Evolutionary conservation across 2,888 invertebrate species (phyloP).

Genomic region (Diarsia brunnea): DNA sequence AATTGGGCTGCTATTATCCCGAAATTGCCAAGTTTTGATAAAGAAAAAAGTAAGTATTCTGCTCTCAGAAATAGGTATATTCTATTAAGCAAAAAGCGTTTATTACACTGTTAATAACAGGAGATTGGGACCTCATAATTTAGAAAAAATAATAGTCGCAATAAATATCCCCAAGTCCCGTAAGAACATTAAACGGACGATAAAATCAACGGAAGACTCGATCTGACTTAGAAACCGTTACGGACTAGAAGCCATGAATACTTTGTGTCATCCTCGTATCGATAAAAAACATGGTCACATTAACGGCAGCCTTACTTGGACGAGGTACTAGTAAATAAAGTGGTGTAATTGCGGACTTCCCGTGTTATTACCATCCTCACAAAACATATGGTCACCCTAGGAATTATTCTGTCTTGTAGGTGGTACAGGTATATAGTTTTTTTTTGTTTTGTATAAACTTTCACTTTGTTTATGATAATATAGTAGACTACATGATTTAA

Average conservation of each 20-base stretch:
- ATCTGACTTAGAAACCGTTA: slow-evolving; percentile 59
- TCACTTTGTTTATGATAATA: slow-evolving; percentile 34
- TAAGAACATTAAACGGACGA: slow-evolving; percentile 45
- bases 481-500: background rate
- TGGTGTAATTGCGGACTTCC: slow-evolving; percentile 77
- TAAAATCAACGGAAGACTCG: slow-evolving; percentile 48
- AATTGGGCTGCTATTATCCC: background rate
- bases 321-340: slow-evolving; percentile 64
- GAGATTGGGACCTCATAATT: background rate
- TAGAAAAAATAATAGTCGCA: slow-evolving; percentile 10
- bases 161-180: slow-evolving; percentile 45
- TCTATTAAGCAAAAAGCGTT: background rate
- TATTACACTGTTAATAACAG: background rate
- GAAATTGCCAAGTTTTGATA: background rate
- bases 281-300: slow-evolving; percentile 63
- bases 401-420: slow-evolving; percentile 71
- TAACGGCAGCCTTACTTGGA: slow-evolving; percentile 57
- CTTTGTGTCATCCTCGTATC: slow-evolving; percentile 49
- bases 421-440: slow-evolving; percentile 54
- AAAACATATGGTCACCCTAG: slow-evolving; percentile 67
- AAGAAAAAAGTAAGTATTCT: background rate
- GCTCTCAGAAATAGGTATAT: background rate
- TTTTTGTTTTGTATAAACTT: slow-evolving; percentile 49
- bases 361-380: slow-evolving; percentile 74
- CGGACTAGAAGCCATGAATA: slow-evolving; percentile 49